Base-by-base conservation (phyloP, 2,797 vertebrate species). In the Onychomys arenicola region DNA sequence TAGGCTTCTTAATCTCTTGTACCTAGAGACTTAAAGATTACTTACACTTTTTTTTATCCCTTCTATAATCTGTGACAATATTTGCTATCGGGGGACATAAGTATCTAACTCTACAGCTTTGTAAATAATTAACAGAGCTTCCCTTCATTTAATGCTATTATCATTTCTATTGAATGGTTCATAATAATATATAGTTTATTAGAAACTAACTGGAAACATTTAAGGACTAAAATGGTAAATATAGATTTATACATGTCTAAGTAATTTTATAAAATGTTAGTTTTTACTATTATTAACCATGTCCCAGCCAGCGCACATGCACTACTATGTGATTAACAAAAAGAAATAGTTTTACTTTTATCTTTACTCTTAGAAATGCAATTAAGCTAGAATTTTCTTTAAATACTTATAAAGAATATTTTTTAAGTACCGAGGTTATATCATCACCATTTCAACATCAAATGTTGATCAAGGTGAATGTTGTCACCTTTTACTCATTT, bases 381-480 rank as follows among this genome's bases (percentile, higher is more conserved):
- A 90, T 87, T 65, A 65, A 95, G 69, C 19, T 87, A 69, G 16
- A 52, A 92, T 52, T 95, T 96, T 77, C n/a, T n/a, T 4, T 81
- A 91, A n/a, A 12, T 0, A 0, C 2, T 3, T 59, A 0, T 59
- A 78, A 96, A 94, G 49, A 94, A 9, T 77, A 43, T 0, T 75
- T 85, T 27, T 29, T 40, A n/a, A 95, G 82, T 52, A 11, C 43
- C 40, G 75, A 94, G 76, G 0, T 95, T 52, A 61, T 94, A 73
- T 13, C 76, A 75, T 11, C 3, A 73, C 8, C 0, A 23, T 71
- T 0, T 67, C 94, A 19, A 37, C 92, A 89, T 77, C 3, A 95
- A 89, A 6, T 1, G 49, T 17, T 85, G 1, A 12, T 25, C 3
- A 81, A 96, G 67, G 0, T 83, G 88, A 97, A 92, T 13, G 3